Base-by-base conservation (phyloP, 2,113 vertebrate genomes). In the Hemiscyllium ocellatum region DNA sequence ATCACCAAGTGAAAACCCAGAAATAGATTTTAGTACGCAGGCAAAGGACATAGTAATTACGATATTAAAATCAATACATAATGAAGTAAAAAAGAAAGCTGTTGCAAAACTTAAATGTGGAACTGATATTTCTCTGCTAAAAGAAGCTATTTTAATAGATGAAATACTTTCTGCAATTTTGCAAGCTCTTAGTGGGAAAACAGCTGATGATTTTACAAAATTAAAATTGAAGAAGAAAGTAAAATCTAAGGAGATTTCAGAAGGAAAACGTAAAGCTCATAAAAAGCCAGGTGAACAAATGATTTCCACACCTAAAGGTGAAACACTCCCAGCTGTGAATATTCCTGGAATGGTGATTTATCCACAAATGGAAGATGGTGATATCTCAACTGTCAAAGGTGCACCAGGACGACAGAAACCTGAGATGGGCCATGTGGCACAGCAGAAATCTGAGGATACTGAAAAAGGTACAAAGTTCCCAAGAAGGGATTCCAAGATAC, bases 321-420 rank as follows among this genome's bases (percentile, higher is more conserved):
- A 70, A 76, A 95, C 37, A 19, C 68, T 95, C 37, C 94, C 94
- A 72, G 94, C 94, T 72, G 12, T 95, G 68, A 95, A 95, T 72
- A 72, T 95, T 29, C 94, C 94, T 70, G 94, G 94, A 95, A 95
- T 95, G 94, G 94, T 95, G 12, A 70, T 95, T 95, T 95, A 95
- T 72, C 69, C 94, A 50, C 94, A 95, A 52, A 95, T 70, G 68
- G 94, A 95, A 24, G 94, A 95, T 72, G 47, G 91, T 69, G 68
- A 95, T 42, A 72, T 95, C 13, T 24, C 94, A 95, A 2, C 37
- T 20, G 47, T n/a, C 69, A 72, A 95, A 70, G 50, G 37, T 4
- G 68, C 42, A 95, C 42, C 29, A 47, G 69, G 37, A 66, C 85
- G 85, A 87, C 42, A 24, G 50, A 50, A 20, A 8, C 42, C 37